Base-by-base conservation (phyloP, 64 coral and sea anemone species). In the Montipora foliosa region DNA sequence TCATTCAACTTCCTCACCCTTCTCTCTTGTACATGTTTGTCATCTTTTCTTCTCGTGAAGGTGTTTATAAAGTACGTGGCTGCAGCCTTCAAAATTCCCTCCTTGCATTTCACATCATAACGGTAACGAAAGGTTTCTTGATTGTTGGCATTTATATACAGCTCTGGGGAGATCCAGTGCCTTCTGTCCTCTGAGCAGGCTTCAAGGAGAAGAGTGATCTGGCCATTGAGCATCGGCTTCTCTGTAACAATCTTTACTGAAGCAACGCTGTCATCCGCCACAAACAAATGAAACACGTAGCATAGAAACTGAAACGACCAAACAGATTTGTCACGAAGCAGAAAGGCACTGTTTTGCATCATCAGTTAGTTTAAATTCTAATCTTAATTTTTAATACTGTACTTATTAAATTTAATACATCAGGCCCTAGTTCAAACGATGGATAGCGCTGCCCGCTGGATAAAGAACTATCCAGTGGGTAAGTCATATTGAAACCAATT, bases 231-330 rank as follows among this genome's bases (percentile, higher is more conserved):
- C 81, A 84, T 84, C 19, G 75, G 83, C 5, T 79, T 87, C 46
- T 93, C 82, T 44, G 84, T 79, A 11, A 78, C 14, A 20, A 87
- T 67, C 53, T 49, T 68, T 8, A 67, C 91, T 11, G 64, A 87
- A 10, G 79, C 82, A 10, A 81, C 91, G 11, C 73, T 52, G 0
- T 84, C 22, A 24, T 77, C 25, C 10, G 53, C 6, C 14, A 87
- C 82, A 80, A 71, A 87, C 0, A 93, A 83, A 60, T 93, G 91
- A 17, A 93, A 87, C 2, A 79, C 48, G 20, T 70, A 75, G 17
- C 60, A 50, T 2, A 80, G 59, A 83, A 20, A 72, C 74, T 59
- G 12, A 88, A 15, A 77, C 29, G 10, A 77, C 4, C 5, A 25
- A 48, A 12, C n/a, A 73, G 3, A 15, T 66, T 47, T 78, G 75